These are phyloP conservation scores for Eucidaris tribuloides DNA, from an alignment of 35 echinoderm and acorn worm genomes.

Conservation along the genomic window DNA sequence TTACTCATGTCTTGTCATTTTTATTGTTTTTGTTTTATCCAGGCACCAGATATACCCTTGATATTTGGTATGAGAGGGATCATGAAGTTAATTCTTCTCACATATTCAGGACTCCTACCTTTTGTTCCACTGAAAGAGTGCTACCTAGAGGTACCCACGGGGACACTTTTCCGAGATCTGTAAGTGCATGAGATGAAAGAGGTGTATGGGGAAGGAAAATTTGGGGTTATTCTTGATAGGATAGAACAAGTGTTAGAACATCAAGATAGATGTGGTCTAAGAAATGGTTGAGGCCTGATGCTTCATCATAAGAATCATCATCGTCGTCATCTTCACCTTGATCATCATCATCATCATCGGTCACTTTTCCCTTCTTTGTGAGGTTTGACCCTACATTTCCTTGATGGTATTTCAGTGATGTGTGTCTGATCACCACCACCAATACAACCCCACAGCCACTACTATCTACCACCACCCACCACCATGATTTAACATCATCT, in stretches of 20 bases:
- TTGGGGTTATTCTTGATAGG: not conserved
- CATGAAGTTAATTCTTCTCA: constrained; percentile 54
- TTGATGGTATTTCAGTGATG: too few relatives aligned
- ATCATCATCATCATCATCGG: too few relatives aligned
- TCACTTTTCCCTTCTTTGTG: too few relatives aligned
- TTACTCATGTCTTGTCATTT: not conserved
- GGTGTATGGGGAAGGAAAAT: not conserved
- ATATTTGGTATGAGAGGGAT: constrained; percentile 50
- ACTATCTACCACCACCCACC: too few relatives aligned
- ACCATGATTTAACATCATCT: too few relatives aligned
- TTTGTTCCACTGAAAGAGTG: constrained; percentile 80
- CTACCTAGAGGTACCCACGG: constrained; percentile 75
- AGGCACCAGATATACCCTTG: constrained; percentile 65
- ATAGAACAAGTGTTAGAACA: not conserved
- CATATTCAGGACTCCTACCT: constrained; percentile 74
- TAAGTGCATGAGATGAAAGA: not conserved
- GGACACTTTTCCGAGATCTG: constrained; percentile 49
- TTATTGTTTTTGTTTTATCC: constrained; percentile 8
- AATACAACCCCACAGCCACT: too few relatives aligned
- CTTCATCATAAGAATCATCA: not conserved
- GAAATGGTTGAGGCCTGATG: not conserved
- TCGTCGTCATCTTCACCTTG: not conserved
- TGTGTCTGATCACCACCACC: too few relatives aligned
- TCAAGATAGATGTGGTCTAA: too few relatives aligned
- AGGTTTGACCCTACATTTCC: too few relatives aligned